A percentile compares a stretch with the other conserved stretches of the same genome.
These are phyloP conservation scores for Pandemis cinnamomeana DNA, from an alignment of 2,888 invertebrate genomes.

Conservation along the genomic window DNA sequence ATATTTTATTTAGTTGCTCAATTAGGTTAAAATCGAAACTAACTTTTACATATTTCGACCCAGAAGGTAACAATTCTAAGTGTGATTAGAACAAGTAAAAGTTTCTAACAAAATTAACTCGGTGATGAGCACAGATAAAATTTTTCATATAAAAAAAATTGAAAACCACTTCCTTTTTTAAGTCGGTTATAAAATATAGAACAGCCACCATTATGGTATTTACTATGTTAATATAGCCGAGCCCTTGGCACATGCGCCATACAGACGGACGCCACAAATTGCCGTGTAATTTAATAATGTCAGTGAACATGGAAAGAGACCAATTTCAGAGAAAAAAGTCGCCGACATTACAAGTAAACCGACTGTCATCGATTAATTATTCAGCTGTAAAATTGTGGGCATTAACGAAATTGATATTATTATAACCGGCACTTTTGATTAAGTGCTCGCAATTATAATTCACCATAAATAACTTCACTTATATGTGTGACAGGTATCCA, in stretches of 20 bases:
- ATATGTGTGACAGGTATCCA: too few relatives aligned
- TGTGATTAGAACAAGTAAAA: not conserved
- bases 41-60: too few relatives aligned
- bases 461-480: too few relatives aligned
- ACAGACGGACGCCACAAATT: slow-evolving; percentile 52
- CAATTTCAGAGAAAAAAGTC: slow-evolving; percentile 48
- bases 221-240: slow-evolving; percentile 57
- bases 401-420: slow-evolving; percentile 34
- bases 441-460: slow-evolving; percentile 1
- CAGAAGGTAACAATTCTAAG: too few relatives aligned
- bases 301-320: slow-evolving; percentile 48
- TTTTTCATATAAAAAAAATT: slow-evolving; percentile 45
- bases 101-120: not conserved
- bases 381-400: slow-evolving; percentile 30
- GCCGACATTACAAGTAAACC: slow-evolving; percentile 52
- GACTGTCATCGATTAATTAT: slow-evolving; percentile 46
- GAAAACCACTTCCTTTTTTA: too few relatives aligned
- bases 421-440: slow-evolving; percentile 23
- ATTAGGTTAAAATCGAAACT: too few relatives aligned
- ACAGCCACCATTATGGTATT: slow-evolving; percentile 58
- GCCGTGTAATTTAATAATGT: slow-evolving; percentile 57
- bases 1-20: too few relatives aligned
- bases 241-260: slow-evolving; percentile 52
- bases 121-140: not conserved
- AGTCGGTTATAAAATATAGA: slow-evolving; percentile 42